Percentiles rank a stretch among this genome's conserved stretches.
Evolutionary conservation across 2,888 invertebrate species (phyloP).

Genomic region (Coenonympha glycerion): DNA sequence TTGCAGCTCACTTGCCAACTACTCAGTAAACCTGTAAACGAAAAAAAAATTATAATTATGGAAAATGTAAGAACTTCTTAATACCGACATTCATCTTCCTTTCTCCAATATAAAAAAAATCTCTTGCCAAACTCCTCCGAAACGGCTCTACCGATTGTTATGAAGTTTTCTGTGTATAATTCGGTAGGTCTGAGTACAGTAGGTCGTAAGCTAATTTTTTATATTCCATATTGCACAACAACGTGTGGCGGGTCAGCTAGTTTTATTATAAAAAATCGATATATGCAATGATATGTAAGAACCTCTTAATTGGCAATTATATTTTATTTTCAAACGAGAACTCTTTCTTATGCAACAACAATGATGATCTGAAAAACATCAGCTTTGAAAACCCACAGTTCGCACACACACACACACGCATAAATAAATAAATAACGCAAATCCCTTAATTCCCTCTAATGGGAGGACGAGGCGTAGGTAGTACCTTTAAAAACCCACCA

Average conservation of each 20-base stretch:
- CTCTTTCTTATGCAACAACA: background rate
- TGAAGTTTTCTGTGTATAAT: no score
- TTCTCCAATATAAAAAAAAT: no score
- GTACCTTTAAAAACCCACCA: constrained; percentile 31
- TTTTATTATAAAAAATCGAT: no score
- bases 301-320: background rate
- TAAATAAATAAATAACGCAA: constrained; percentile 16
- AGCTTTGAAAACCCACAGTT: background rate
- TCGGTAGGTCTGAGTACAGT: no score
- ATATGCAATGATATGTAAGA: background rate
- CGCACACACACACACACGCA: background rate
- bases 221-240: no score
- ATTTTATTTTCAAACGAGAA: background rate
- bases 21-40: constrained; percentile 45
- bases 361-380: background rate
- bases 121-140: no score
- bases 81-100: no score
- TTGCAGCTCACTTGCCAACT: constrained; percentile 40
- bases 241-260: no score
- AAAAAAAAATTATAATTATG: no score
- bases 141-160: no score
- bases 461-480: constrained; percentile 22
- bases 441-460: constrained; percentile 26
- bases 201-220: no score
- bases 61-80: no score